Conservation (phyloP, 23 tunicate species). For the Trididemnum nubilum region DNA sequence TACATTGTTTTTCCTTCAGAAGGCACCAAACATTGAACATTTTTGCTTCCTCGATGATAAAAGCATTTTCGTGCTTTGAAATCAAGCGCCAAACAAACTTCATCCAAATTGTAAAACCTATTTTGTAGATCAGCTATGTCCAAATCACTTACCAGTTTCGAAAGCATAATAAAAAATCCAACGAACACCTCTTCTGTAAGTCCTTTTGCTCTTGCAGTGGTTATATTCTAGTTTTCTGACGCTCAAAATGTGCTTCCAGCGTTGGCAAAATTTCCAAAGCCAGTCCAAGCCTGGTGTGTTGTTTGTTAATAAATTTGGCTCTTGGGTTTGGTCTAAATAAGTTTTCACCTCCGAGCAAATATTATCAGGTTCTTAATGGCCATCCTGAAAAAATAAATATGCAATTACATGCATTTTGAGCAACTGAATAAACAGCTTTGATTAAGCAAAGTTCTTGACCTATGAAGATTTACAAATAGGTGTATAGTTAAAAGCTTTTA, state of each 20-base stretch:
- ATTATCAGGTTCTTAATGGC: neutral
- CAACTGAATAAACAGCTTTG: too few species aligned
- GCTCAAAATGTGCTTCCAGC: slow-evolving; percentile 3
- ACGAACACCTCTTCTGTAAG: neutral
- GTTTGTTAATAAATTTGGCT: neutral
- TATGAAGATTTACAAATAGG: too few species aligned
- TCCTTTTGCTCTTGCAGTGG: neutral
- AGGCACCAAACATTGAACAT: slow-evolving; percentile 2
- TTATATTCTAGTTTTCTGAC: slow-evolving; percentile 5
- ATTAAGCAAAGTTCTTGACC: too few species aligned
- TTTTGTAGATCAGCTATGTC: neutral
- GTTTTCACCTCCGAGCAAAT: neutral
- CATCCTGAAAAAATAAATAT: slow-evolving; percentile 3
- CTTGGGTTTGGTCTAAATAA: neutral
- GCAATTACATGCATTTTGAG: too few species aligned
- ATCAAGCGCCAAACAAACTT: slow-evolving; percentile 5
- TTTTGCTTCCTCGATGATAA: slow-evolving; percentile 2
- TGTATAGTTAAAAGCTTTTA: too few species aligned
- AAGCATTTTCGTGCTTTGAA: neutral
- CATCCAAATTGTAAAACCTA: slow-evolving; percentile 17
- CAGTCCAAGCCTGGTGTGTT: slow-evolving; percentile 9
- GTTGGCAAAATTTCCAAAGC: neutral
- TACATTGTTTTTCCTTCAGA: slow-evolving; percentile 19
- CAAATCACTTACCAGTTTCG: neutral
- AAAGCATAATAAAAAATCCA: neutral